phyloP scores from a whole-genome alignment of 2,113 vertebrate species.

The Neodontobutis hainanensis region DNA sequence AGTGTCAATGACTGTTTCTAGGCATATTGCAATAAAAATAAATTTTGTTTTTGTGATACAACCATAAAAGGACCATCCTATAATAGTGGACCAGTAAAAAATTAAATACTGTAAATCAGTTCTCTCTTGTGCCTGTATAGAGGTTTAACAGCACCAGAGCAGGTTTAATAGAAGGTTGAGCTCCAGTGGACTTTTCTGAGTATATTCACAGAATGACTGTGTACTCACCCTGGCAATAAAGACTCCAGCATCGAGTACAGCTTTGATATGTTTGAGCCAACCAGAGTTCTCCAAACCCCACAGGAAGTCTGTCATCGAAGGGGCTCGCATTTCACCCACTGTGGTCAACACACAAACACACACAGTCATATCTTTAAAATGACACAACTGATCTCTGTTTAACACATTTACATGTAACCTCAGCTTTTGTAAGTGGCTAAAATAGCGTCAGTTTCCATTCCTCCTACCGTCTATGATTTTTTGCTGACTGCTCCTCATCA shows the following conservation, averaged over 20 bases:
- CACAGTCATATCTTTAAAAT: constrained; percentile 35
- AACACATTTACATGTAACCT: background rate
- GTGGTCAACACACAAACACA: constrained; percentile 2
- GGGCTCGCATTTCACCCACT: constrained; percentile 91
- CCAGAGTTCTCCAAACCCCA: constrained; percentile 96
- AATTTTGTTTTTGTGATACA: no score
- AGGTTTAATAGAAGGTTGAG: no score
- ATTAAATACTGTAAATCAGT: no score
- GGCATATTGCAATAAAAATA: no score
- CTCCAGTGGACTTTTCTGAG: no score
- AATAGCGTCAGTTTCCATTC: background rate
- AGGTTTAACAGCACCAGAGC: no score
- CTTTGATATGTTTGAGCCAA: constrained; percentile 97
- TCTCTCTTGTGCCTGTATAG: no score
- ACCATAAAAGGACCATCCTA: no score
- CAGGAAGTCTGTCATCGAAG: constrained; percentile 94
- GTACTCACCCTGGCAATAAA: constrained; percentile 90
- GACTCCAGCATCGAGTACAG: constrained; percentile 90
- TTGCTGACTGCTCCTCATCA: constrained; percentile 97
- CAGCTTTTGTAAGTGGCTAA: background rate
- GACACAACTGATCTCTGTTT: background rate
- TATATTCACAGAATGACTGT: no score
- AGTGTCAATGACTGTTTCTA: no score
- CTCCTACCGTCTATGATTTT: constrained; percentile 91
- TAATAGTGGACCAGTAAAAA: no score